Conservation (phyloP, 2,797 vertebrate species). For the Choloepus didactylus region DNA sequence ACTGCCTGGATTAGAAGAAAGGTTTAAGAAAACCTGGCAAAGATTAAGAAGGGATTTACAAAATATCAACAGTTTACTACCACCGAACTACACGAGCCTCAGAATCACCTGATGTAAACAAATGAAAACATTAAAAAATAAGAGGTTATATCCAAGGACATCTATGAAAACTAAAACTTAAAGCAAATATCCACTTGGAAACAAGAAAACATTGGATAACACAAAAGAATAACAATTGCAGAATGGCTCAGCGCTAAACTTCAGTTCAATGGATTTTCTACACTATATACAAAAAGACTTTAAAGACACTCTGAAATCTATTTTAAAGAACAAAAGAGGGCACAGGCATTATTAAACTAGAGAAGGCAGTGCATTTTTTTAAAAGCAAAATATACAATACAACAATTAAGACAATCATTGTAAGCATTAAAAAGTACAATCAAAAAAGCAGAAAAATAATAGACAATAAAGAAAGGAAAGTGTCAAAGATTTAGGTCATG, state of each 20-base stretch:
- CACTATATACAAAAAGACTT: not conserved
- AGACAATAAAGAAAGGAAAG: slow-evolving; percentile 57
- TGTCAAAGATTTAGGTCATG: not conserved
- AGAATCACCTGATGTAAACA: not conserved
- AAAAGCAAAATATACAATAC: slow-evolving; percentile 27
- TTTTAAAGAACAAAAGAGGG: slow-evolving; percentile 46
- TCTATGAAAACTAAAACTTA: not conserved
- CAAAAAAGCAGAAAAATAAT: slow-evolving; percentile 47
- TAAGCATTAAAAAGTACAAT: slow-evolving; percentile 9
- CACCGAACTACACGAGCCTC: not conserved
- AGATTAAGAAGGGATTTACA: not conserved
- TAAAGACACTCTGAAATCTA: not conserved
- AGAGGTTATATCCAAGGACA: not conserved
- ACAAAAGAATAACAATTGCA: slow-evolving; percentile 47
- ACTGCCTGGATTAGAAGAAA: not conserved
- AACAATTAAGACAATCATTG: slow-evolving; percentile 28
- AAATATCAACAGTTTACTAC: slow-evolving; percentile 10
- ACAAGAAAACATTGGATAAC: not conserved
- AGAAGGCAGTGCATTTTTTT: slow-evolving; percentile 15
- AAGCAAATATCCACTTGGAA: slow-evolving; percentile 32
- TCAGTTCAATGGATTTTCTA: slow-evolving; percentile 14
- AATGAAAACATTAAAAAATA: not conserved
- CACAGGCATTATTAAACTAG: slow-evolving; percentile 1
- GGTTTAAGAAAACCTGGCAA: not conserved
- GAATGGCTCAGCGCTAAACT: not conserved